Base-by-base conservation (phyloP, 2,113 vertebrate species). In the Tautogolabrus adspersus region DNA sequence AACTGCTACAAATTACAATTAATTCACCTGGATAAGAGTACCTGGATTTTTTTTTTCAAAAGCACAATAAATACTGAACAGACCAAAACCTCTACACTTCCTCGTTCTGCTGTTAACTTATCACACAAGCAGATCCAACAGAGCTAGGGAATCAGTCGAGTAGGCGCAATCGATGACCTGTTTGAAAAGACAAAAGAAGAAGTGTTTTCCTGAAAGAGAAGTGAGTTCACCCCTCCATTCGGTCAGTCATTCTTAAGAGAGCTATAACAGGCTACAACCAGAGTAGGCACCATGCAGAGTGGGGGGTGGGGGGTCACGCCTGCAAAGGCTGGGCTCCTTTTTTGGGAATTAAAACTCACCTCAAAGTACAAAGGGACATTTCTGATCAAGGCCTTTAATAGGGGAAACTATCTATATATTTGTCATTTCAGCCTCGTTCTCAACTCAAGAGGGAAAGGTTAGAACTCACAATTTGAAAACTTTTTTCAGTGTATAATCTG, bases 11-110 rank as follows among this genome's bases (percentile, higher is more conserved):
- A 93, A 93, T 92, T 83, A 88, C 89, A 87, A 90, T 88, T 85
- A 90, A 90, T 90, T 91, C 88, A 94, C 94, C 94, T 95, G 94
- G 92, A 94, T 93, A 88, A 93, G 89, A 94, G 84, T 91, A 94
- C 94, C 94, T 95, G 94, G 93, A 92, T 93, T 88, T 62, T 66
- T 60, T 72, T 83, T 83, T 83, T 84, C 72, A 86, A 90, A 92
- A 90, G 84, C 88, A 92, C 87, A 88, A 83, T 58, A 89, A 79
- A 84, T 87, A 91, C 79, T 56, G 67, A 89, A 90, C 85, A 84
- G 78, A 83, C 79, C 72, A 76, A 91, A 89, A 75, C 82, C 79
- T 59, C 57, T 80, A 60, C 60, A 75, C 66, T 75, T 77, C 68
- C 10, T 84, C 80, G 55, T 81, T 81, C 71, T 62, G 72, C 68